Evolutionary conservation across 2,888 invertebrate species (phyloP).

Genomic region (Neoascia interrupta): DNA sequence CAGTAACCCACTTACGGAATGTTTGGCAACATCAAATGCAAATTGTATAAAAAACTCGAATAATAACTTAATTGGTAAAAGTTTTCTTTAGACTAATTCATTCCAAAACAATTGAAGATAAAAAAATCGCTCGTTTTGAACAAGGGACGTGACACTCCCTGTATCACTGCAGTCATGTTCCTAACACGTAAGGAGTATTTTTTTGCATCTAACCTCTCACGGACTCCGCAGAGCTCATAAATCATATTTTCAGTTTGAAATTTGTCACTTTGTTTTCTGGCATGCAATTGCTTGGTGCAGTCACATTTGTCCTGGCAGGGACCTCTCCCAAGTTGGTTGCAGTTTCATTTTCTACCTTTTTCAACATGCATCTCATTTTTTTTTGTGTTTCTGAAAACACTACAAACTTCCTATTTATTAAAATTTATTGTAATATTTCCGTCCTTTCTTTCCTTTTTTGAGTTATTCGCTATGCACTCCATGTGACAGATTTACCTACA

Average conservation of each 20-base stretch:
- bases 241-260: conserved; percentile 58
- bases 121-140: conserved; percentile 18
- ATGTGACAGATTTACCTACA: conserved; percentile 62
- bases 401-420: conserved; percentile 46
- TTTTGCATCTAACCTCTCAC: conserved; percentile 31
- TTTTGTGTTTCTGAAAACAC: conserved; percentile 25
- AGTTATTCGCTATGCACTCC: conserved; percentile 10
- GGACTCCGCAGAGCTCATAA: conserved; percentile 34
- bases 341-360: conserved; percentile 28
- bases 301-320: conserved; percentile 53
- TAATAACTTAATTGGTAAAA: conserved; percentile 7
- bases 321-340: conserved; percentile 50
- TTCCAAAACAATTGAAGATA: neutral
- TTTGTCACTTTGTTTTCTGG: conserved; percentile 59
- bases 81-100: neutral
- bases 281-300: conserved; percentile 33
- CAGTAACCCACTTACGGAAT: too few species aligned
- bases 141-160: conserved; percentile 52
- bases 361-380: conserved; percentile 9
- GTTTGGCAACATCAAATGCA: too few species aligned
- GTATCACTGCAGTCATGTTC: conserved; percentile 10
- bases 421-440: conserved; percentile 66
- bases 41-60: too few species aligned
- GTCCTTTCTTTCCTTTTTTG: conserved; percentile 6
- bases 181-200: conserved; percentile 35